Evolutionary conservation across 2,888 invertebrate species (phyloP).

Genomic region (Abrostola tripartita): DNA sequence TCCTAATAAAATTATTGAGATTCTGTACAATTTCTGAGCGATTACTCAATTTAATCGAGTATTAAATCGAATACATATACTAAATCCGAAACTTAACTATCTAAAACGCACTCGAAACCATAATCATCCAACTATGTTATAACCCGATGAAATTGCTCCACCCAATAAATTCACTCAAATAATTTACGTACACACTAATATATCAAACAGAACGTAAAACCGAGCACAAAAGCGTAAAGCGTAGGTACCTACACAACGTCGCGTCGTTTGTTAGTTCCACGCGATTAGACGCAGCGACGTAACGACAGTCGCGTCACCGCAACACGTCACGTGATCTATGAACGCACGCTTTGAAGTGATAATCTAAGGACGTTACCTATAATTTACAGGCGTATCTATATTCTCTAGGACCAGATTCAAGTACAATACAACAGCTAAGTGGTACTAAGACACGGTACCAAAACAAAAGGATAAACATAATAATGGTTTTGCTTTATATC

Average conservation of each 20-base stretch:
- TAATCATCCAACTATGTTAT: slow-evolving; percentile 15
- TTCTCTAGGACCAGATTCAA: slow-evolving; percentile 8
- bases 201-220: slow-evolving; percentile 60
- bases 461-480: slow-evolving; percentile 3
- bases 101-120: slow-evolving; percentile 1
- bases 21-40: no score
- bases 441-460: slow-evolving; percentile 11
- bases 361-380: slow-evolving; percentile 40
- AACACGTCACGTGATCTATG: slow-evolving; percentile 48
- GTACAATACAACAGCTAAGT: no score
- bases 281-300: slow-evolving; percentile 64
- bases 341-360: slow-evolving; percentile 47
- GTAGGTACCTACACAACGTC: slow-evolving; percentile 43
- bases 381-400: slow-evolving; percentile 28
- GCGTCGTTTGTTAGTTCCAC: slow-evolving; percentile 68
- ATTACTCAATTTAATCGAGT: neutral
- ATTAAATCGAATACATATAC: neutral
- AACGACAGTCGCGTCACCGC: slow-evolving; percentile 55
- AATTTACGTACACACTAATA: slow-evolving; percentile 53
- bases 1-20: no score
- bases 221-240: slow-evolving; percentile 49
- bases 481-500: no score
- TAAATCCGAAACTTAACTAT: neutral
- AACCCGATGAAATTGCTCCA: slow-evolving; percentile 9
- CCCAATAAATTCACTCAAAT: slow-evolving; percentile 45